A percentile compares a stretch with the other conserved stretches of the same genome.
These are phyloP conservation scores for Vulpes vulpes DNA, from an alignment of 2,113 vertebrate species.

Conservation along the genomic window DNA sequence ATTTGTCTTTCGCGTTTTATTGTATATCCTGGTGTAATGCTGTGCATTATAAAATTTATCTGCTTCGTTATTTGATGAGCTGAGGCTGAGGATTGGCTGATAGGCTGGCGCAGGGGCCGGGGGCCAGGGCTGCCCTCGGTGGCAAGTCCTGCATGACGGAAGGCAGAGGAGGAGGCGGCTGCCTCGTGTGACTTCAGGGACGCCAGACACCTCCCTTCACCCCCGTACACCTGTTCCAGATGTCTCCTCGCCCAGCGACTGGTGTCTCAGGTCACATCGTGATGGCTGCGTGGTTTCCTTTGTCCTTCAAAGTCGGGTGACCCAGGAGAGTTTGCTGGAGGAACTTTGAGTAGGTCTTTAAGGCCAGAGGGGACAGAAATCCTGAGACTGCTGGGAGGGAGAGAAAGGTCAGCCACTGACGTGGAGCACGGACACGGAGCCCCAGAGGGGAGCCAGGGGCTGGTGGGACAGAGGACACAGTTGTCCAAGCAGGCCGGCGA, in stretches of 20 bases:
- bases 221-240: background rate
- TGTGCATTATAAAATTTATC: constrained; percentile 90
- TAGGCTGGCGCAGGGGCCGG: constrained; percentile 16
- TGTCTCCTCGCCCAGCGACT: background rate
- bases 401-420: background rate
- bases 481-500: background rate
- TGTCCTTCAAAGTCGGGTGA: constrained; percentile 7
- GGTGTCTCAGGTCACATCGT: background rate
- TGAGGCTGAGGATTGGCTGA: constrained; percentile 66
- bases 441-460: background rate
- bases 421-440: fast-evolving
- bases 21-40: constrained; percentile 88
- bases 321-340: background rate
- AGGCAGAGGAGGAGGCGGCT: background rate
- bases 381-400: background rate
- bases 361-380: background rate
- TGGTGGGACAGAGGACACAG: background rate
- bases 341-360: background rate
- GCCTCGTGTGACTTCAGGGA: background rate
- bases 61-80: constrained; percentile 89
- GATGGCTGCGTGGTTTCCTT: background rate
- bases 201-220: background rate
- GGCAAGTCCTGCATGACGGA: background rate
- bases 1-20: constrained; percentile 90
- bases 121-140: background rate